These are phyloP conservation scores for Mobula birostris DNA, from an alignment of 2,113 vertebrate genomes.

Conservation along the genomic window DNA sequence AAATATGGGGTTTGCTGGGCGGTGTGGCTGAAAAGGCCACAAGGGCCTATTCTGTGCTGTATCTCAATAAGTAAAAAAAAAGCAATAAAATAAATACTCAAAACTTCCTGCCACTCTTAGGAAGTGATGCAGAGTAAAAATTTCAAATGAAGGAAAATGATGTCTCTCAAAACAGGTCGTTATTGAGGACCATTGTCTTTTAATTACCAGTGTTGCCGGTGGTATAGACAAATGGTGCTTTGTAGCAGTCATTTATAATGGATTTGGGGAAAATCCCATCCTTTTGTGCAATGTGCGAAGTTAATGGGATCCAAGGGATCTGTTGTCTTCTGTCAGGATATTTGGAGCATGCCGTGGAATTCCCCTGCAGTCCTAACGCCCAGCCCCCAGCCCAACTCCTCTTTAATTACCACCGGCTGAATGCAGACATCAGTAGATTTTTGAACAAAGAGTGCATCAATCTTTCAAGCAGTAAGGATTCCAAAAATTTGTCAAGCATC, in stretches of 20 bases:
- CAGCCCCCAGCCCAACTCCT: not conserved
- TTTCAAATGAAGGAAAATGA: too few species aligned
- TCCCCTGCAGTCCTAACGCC: not conserved
- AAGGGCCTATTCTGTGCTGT: too few species aligned
- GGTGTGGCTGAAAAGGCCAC: too few species aligned
- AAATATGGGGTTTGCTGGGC: too few species aligned
- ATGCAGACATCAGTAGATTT: not conserved
- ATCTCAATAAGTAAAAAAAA: too few species aligned
- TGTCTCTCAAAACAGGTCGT: not conserved
- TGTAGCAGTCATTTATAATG: not conserved
- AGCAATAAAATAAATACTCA: not conserved
- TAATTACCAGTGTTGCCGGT: not conserved
- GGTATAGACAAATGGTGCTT: too few species aligned
- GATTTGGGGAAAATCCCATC: not conserved
- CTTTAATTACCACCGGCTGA: not conserved
- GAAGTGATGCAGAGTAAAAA: not conserved
- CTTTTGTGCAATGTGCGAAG: not conserved
- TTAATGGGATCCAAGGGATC: not conserved
- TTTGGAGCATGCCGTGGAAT: not conserved
- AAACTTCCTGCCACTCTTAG: not conserved
- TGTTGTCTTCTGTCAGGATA: not conserved
- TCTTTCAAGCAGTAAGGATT: not conserved
- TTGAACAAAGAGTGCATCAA: not conserved
- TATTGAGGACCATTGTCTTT: too few species aligned
- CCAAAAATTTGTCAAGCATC: not conserved